Base-by-base conservation (phyloP, 1,140 invertebrate genomes). In the Spodoptera frugiperda region DNA sequence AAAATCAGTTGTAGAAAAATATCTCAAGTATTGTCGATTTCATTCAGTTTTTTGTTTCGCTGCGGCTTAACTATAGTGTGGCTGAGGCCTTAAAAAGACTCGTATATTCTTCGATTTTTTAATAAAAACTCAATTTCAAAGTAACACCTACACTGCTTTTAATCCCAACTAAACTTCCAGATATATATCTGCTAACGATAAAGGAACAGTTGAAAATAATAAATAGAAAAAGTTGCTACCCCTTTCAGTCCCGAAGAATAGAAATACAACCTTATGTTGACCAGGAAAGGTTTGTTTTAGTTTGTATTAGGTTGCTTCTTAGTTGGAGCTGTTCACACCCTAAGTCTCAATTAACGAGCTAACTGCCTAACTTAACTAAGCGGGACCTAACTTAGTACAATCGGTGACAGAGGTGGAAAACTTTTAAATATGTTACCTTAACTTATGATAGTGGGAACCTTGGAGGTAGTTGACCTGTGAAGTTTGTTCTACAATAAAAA, bases 341-440 rank as follows among this genome's bases (percentile, higher is more conserved):
- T 55, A 44, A 67, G 44, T 57, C 12, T 25, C 15, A 72, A 72
- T 72, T 57, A 57, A 72, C 68, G 33, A 46, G 68, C 5, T 72
- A 57, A 57, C 68, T 72, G 68, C 33, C 54, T 46, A 72, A 72
- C 53, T 72, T 57, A 55, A 46, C 10, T 57, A 25, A 72, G 53
- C 53, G 68, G 68, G 57, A 72, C 53, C 33, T 0, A 48, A 72
- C 30, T 72, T 21, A 4, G 39, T 46, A 71, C 53, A 57, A 44
- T 57, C 17, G 53, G 51, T 11, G 30, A 57, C 33, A 46, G 11
- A 72, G 21, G 53, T 53, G 48, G 57, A 57, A 72, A 72, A 67
- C 10, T 54, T 72, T 71, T 57, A 21, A 57, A 46, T 19, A 25
- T 71, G 51, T 57, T 57, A 21, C 44, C 44, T 55, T 72, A 44